Evolutionary conservation across 2,113 vertebrate genomes (phyloP).

Genomic region (Bubo scandiacus): DNA sequence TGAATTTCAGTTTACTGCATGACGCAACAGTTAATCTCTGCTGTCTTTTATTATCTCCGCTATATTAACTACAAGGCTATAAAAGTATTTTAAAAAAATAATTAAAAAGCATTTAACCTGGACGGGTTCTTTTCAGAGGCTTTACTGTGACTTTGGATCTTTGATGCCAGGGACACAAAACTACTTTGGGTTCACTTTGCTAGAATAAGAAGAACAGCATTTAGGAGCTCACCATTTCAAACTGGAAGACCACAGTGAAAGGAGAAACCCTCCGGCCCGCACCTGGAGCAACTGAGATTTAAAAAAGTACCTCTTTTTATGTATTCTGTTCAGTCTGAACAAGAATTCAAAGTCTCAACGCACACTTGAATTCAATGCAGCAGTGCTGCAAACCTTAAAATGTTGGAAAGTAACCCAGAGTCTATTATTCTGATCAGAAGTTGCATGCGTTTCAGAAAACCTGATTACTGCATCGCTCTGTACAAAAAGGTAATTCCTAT

Average conservation of each 20-base stretch:
- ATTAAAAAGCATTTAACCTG: background rate
- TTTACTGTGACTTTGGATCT: background rate
- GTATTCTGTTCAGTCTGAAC: background rate
- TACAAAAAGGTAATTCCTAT: background rate
- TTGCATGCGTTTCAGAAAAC: rapidly evolving
- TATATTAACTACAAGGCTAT: background rate
- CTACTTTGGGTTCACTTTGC: background rate
- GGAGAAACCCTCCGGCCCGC: background rate
- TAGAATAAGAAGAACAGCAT: rapidly evolving
- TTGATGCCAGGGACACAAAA: background rate
- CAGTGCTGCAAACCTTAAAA: background rate
- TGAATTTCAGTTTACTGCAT: rapidly evolving
- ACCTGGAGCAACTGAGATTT: background rate
- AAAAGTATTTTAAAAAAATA: background rate
- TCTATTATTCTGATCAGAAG: background rate
- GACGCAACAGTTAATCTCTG: background rate
- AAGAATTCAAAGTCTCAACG: background rate
- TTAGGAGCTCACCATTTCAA: background rate
- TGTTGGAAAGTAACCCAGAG: rapidly evolving
- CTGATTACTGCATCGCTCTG: background rate
- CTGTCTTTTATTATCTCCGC: background rate
- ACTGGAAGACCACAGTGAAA: background rate
- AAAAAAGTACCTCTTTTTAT: background rate
- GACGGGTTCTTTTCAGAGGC: background rate
- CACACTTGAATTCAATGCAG: rapidly evolving